These are phyloP conservation scores for Eidolon helvum DNA, from an alignment of 2,113 vertebrate genomes.

Conservation along the genomic window DNA sequence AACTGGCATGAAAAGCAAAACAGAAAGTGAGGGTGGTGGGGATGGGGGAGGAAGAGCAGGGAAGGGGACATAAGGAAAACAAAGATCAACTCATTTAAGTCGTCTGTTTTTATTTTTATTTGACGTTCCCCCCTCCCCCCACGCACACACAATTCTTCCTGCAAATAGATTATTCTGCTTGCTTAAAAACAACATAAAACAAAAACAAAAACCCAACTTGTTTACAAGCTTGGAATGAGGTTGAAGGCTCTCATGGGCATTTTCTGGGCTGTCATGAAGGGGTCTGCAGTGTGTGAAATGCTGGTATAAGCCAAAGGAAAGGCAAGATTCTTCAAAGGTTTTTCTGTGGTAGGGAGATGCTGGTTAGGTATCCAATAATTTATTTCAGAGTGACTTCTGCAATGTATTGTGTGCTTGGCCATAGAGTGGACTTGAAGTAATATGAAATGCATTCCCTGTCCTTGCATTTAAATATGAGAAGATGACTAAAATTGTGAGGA, in stretches of 20 bases:
- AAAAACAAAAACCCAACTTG: conserved; percentile 41
- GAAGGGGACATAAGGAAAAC: conserved; percentile 25
- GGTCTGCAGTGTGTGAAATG: background rate
- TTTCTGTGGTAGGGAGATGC: background rate
- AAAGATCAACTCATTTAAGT: conserved; percentile 50
- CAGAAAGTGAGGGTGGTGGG: conserved; percentile 54
- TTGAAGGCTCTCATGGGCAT: background rate
- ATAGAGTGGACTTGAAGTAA: background rate
- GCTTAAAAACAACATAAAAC: conserved; percentile 32
- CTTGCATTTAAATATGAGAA: background rate
- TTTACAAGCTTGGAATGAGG: conserved; percentile 28
- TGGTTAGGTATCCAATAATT: background rate
- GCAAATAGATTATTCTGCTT: conserved; percentile 62
- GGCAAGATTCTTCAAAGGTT: background rate
- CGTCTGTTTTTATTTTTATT: conserved; percentile 64
- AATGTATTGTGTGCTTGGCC: background rate
- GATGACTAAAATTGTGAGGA: background rate
- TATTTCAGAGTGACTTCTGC: background rate
- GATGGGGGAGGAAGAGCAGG: background rate
- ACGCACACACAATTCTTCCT: conserved; percentile 30
- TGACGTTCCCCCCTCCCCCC: background rate
- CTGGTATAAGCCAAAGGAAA: background rate
- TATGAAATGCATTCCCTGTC: background rate
- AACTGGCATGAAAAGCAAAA: conserved; percentile 79
- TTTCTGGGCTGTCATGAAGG: background rate